Percentiles rank a stretch among this genome's conserved stretches.
These are phyloP conservation scores for Chaetorhynchus papuensis DNA, from an alignment of 2,113 vertebrate genomes.

Conservation along the genomic window DNA sequence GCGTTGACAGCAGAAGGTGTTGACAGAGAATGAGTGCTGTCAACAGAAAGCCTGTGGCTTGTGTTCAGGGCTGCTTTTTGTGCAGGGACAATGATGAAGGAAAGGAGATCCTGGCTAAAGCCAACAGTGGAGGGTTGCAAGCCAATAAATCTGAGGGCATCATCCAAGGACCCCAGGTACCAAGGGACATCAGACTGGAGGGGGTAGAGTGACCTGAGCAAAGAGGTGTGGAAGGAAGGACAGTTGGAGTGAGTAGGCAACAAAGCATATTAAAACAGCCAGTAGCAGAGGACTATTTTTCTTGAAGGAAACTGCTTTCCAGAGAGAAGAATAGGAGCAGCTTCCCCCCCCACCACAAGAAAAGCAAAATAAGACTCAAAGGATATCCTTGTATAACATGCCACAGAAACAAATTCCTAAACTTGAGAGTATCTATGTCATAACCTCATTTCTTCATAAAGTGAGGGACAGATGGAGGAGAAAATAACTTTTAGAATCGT, in stretches of 20 bases:
- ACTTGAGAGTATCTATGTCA: neutral
- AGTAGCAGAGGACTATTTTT: neutral
- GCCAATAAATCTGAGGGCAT: neutral
- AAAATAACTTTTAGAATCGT: neutral
- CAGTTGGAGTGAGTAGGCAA: neutral
- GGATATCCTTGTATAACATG: neutral
- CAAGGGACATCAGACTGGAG: neutral
- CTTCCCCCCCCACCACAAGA: fast-evolving
- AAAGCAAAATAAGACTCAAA: neutral
- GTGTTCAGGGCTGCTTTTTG: neutral
- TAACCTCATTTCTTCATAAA: conserved; percentile 9
- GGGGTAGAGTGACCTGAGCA: neutral
- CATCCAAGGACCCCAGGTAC: neutral
- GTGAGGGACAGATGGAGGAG: neutral
- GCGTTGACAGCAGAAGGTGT: conserved; percentile 19
- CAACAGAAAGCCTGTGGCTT: neutral
- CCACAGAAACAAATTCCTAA: neutral
- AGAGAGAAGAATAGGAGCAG: neutral
- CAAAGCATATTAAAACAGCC: neutral
- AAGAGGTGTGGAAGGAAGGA: neutral
- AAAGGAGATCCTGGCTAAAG: neutral
- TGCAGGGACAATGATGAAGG: neutral
- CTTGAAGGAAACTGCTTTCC: neutral
- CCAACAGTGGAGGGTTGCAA: neutral
- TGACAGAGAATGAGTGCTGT: neutral